Conservation (phyloP, 2,797 vertebrate genomes). For the Lerista edwardsae region DNA sequence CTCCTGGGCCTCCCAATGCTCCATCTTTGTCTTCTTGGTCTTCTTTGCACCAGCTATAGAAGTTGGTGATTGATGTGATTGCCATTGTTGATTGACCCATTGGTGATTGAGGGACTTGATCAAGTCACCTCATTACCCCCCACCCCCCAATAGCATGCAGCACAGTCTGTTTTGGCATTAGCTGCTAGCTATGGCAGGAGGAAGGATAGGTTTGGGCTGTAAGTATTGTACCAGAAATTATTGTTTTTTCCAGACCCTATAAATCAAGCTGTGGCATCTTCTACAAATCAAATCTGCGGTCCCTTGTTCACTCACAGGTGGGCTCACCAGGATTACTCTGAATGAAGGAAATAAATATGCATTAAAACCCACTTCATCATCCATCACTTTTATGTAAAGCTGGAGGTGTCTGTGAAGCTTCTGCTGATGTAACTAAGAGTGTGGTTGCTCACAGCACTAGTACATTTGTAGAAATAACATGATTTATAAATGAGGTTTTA, state of each 20-base stretch:
- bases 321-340: neutral
- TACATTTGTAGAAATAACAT: constrained; percentile 19
- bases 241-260: neutral
- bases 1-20: too few species aligned
- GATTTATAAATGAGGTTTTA: constrained; percentile 30
- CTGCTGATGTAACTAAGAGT: neutral
- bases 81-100: too few species aligned
- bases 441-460: neutral
- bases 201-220: neutral
- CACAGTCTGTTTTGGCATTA: too few species aligned
- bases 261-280: neutral
- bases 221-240: neutral
- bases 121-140: too few species aligned
- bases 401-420: constrained; percentile 1
- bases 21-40: too few species aligned
- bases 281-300: constrained; percentile 3
- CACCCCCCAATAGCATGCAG: neutral
- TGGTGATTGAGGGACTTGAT: too few species aligned
- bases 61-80: too few species aligned
- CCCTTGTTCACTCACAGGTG: neutral
- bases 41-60: too few species aligned
- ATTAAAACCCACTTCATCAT: constrained; percentile 14
- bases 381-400: constrained; percentile 19
- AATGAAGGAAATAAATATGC: constrained; percentile 8
- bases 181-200: too few species aligned